Conservation (phyloP, 2,113 vertebrate species). For the Scortum barcoo region DNA sequence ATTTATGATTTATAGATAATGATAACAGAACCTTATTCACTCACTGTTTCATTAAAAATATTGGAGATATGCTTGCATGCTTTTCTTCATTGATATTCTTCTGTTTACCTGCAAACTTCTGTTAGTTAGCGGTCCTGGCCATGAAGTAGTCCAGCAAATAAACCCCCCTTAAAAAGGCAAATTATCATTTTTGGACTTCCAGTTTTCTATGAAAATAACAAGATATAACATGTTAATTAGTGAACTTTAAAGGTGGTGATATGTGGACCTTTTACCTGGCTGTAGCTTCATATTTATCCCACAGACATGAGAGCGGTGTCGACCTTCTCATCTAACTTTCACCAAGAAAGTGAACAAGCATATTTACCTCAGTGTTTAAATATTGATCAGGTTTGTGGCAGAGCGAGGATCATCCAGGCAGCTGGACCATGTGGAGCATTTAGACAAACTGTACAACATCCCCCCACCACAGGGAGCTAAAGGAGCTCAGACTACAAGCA, state of each 20-base stretch:
- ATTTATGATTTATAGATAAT: background rate
- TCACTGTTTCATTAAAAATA: background rate
- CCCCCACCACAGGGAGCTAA: conserved; percentile 74
- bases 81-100: too few relatives aligned
- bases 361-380: background rate
- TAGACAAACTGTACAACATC: conserved; percentile 88
- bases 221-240: background rate
- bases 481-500: conserved; percentile 18
- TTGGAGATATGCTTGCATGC: background rate
- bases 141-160: background rate
- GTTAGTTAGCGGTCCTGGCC: too few relatives aligned
- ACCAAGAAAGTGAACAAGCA: background rate
- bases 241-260: background rate
- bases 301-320: background rate
- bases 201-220: background rate
- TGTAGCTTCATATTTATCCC: background rate
- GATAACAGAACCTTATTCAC: background rate
- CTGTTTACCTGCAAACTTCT: too few relatives aligned
- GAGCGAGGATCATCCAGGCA: conserved; percentile 87
- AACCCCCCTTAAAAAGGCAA: background rate
- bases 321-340: background rate
- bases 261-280: background rate
- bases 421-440: conserved; percentile 88
- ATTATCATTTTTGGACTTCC: background rate
- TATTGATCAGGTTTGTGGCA: conserved; percentile 86